Base-by-base conservation (phyloP, 1,140 invertebrate genomes). In the Listronotus oregonensis region DNA sequence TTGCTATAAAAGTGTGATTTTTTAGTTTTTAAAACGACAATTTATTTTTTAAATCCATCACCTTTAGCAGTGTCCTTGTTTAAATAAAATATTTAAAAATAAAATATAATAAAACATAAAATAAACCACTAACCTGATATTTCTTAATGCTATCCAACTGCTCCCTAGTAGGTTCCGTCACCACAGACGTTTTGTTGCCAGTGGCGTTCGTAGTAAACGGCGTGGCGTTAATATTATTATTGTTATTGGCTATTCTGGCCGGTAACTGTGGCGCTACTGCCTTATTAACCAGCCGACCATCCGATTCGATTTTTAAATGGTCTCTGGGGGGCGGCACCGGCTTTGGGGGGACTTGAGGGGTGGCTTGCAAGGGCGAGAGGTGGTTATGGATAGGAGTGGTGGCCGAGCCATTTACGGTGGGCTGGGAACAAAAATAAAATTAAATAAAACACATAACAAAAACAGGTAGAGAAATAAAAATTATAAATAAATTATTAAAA, bases 101-200 rank as follows among this genome's bases (percentile, higher is more conserved):
- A 52, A 54, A 51, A 43, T 27, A 8, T 14, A 51, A 17, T 12
- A 37, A 39, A 51, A 37, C 54, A 43, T 52, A 62, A 62, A 40
- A 27, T 27, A 46, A 17, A 46, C 7, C 43, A 46, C 51, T 56
- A 27, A 94, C 92, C 87, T 94, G 90, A 81, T 92, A 95, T 79
- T 95, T 95, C 72, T 89, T 89, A 77, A 96, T 94, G 75, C 92
- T 91, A 71, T 95, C 90, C 74, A 95, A 81, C 78, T 96, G 92
- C 70, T 95, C 92, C 69, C 88, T 84, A 52, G 90, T 92, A 17
- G 89, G 89, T 69, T 90, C 87, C 40, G 79, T 78, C 14, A 81
- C 79, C 54, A 80, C 79, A 15, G 76, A 64, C 15, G 72, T 71
- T 12, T 60, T 51, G 40, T 66, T 66, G 39, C 49, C 15, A 55